Conservation (phyloP, 2,113 vertebrate genomes). For the Regulus satrapa region DNA sequence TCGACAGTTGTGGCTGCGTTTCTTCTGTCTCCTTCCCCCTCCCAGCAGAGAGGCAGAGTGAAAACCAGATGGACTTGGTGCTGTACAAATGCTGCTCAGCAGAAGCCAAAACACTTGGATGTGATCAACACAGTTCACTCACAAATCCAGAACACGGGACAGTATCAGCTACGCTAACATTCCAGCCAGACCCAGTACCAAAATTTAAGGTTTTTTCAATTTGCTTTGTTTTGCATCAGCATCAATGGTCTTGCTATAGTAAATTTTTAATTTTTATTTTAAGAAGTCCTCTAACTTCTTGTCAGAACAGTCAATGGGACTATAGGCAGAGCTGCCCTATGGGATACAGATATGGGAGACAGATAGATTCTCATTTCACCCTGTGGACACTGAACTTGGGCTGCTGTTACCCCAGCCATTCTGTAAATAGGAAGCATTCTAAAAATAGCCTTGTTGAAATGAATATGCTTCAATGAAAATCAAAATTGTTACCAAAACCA, state of each 20-base stretch:
- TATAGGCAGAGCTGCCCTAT: background rate
- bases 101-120: background rate
- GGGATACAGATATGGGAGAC: background rate
- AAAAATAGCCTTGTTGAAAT: background rate
- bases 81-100: background rate
- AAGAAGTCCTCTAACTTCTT: background rate
- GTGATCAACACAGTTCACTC: accelerated
- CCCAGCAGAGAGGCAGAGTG: background rate
- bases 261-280: background rate
- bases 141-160: background rate
- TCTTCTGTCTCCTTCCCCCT: background rate
- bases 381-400: background rate
- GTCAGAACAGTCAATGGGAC: background rate
- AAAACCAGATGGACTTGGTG: background rate
- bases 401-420: background rate
- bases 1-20: background rate
- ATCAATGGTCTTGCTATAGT: background rate
- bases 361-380: background rate
- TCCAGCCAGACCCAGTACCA: background rate
- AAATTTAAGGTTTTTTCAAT: background rate
- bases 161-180: background rate
- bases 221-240: background rate
- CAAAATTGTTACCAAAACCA: background rate
- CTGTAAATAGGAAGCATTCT: background rate
- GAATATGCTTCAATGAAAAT: background rate